Conservation (phyloP, 2,888 invertebrate species). For the Clepsis dumicolana region DNA sequence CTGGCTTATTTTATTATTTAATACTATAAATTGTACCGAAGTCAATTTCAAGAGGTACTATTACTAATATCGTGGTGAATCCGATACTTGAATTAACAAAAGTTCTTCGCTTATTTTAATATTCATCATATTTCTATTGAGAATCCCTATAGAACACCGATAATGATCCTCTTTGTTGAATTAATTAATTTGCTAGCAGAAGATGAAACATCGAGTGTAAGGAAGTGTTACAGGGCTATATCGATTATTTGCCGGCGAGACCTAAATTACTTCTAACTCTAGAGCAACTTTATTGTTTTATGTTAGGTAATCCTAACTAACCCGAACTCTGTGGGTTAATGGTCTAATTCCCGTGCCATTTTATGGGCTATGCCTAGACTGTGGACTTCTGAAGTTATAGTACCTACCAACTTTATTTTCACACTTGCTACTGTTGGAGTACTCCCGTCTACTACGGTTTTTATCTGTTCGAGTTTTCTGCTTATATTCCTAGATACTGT, state of each 20-base stretch:
- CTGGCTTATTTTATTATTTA: too few species aligned
- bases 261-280: slow-evolving; percentile 24
- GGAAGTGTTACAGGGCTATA: slow-evolving; percentile 35
- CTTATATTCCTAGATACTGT: background rate
- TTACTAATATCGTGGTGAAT: too few species aligned
- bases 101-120: background rate
- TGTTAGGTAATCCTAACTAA: slow-evolving; percentile 36
- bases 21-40: too few species aligned
- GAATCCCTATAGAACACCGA: background rate
- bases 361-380: slow-evolving; percentile 29
- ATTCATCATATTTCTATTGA: background rate
- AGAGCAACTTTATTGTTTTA: slow-evolving; percentile 34
- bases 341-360: slow-evolving; percentile 18
- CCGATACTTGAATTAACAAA: background rate
- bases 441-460: background rate
- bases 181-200: slow-evolving; percentile 5
- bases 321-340: slow-evolving; percentile 32
- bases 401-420: background rate
- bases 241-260: slow-evolving; percentile 20
- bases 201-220: background rate
- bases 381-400: slow-evolving; percentile 10
- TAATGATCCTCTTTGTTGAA: slow-evolving; percentile 7
- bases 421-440: background rate
- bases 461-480: background rate
- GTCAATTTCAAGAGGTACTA: too few species aligned